phyloP scores from a whole-genome alignment of 1,140 invertebrate genomes.

The Drosophila pseudoananassae region DNA sequence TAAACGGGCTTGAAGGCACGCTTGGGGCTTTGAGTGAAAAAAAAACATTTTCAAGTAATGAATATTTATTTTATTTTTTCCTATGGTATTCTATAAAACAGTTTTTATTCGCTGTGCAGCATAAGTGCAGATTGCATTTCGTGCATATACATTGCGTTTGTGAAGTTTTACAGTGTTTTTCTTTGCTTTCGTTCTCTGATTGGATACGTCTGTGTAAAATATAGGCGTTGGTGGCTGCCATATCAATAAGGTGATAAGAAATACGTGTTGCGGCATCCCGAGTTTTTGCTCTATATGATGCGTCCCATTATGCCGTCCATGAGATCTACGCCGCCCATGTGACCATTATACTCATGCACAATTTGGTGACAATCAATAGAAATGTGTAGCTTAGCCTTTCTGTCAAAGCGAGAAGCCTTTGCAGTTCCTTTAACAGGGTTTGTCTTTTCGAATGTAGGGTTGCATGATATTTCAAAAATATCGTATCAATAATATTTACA shows the following conservation, averaged over 20 bases:
- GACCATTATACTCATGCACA: slow-evolving; percentile 83
- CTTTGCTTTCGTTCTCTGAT: neutral
- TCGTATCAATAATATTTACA: no score
- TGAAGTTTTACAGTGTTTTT: no score
- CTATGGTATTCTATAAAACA: no score
- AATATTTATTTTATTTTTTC: no score
- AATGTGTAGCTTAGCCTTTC: no score
- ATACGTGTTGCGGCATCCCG: slow-evolving; percentile 84
- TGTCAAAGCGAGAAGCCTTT: neutral
- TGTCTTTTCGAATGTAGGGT: neutral
- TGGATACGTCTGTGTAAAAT: slow-evolving; percentile 26
- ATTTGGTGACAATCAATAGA: slow-evolving; percentile 75
- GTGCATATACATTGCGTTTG: no score
- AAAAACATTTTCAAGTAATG: no score
- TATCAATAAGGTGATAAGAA: slow-evolving; percentile 84
- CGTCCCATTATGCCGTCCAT: slow-evolving; percentile 83
- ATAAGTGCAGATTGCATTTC: no score
- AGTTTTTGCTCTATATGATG: slow-evolving; percentile 83
- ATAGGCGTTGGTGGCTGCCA: slow-evolving; percentile 52
- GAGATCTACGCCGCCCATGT: slow-evolving; percentile 42
- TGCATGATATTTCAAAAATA: no score
- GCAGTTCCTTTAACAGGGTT: neutral
- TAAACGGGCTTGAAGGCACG: no score
- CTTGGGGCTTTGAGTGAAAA: no score
- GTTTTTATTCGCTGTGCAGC: no score